Conservation (phyloP, 2,113 vertebrate species). For the Sturnus vulgaris region DNA sequence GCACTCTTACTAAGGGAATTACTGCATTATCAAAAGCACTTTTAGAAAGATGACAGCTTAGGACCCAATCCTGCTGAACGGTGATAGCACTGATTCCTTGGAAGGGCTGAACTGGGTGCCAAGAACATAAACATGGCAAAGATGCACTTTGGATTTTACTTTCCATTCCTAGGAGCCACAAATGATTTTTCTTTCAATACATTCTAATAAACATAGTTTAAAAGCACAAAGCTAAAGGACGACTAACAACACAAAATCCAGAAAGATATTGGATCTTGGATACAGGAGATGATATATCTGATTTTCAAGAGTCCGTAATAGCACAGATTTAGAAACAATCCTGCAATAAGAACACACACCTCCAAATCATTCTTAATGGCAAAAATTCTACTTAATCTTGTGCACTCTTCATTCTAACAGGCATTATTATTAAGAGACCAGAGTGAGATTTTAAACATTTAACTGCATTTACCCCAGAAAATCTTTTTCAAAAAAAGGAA, state of each 20-base stretch:
- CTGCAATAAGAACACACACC: neutral
- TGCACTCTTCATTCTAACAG: neutral
- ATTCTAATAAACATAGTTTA: neutral
- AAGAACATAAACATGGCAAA: neutral
- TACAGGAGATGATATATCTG: neutral
- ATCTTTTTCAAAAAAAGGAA: neutral
- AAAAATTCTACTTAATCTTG: neutral
- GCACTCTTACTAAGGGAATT: slow-evolving; percentile 9
- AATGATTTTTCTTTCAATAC: neutral
- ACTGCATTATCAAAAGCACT: slow-evolving; percentile 17
- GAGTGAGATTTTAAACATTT: neutral
- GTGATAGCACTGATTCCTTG: neutral
- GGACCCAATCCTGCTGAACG: neutral
- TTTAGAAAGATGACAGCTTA: neutral
- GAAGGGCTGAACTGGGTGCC: neutral
- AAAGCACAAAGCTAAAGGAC: neutral
- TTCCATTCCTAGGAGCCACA: neutral
- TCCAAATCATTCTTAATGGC: neutral
- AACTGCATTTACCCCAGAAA: neutral
- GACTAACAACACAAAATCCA: neutral
- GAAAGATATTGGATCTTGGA: neutral
- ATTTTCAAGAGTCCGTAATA: neutral
- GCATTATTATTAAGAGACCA: neutral
- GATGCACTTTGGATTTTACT: neutral
- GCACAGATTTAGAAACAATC: neutral